phyloP scores from a whole-genome alignment of 1,140 invertebrate genomes.

The Goniozus legneri region DNA sequence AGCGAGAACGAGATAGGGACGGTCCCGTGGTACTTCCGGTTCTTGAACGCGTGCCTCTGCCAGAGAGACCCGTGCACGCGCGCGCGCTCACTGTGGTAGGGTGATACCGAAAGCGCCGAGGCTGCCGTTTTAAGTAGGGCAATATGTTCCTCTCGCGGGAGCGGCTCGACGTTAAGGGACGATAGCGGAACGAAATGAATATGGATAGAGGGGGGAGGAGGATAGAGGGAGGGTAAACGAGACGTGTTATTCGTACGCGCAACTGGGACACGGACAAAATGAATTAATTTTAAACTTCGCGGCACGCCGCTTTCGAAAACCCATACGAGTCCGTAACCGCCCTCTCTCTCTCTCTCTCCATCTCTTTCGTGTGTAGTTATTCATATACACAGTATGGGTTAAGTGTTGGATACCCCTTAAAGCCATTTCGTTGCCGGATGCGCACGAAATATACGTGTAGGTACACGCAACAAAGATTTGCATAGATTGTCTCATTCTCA shows the following conservation, averaged over 20 bases:
- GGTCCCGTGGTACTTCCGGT: too few relatives aligned
- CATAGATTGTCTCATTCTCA: neutral
- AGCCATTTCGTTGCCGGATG: constrained; percentile 4
- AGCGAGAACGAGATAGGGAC: neutral
- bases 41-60: too few relatives aligned
- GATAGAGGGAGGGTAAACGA: too few relatives aligned
- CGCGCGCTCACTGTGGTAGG: too few relatives aligned
- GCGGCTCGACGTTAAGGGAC: constrained; percentile 22
- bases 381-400: constrained; percentile 14
- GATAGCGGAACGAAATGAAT: constrained; percentile 33
- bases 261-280: constrained; percentile 32
- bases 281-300: constrained; percentile 30
- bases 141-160: constrained; percentile 21
- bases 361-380: too few relatives aligned
- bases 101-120: neutral
- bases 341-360: too few relatives aligned
- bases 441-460: neutral
- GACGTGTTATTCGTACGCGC: constrained; percentile 21
- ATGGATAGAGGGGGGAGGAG: constrained; percentile 34
- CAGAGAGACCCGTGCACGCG: too few relatives aligned
- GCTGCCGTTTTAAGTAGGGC: constrained; percentile 28
- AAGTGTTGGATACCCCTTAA: constrained; percentile 9
- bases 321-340: constrained; percentile 1
- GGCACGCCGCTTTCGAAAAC: neutral
- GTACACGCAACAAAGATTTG: neutral